phyloP scores from a whole-genome alignment of 2,888 invertebrate genomes.

The Dermolepida albohirtum region DNA sequence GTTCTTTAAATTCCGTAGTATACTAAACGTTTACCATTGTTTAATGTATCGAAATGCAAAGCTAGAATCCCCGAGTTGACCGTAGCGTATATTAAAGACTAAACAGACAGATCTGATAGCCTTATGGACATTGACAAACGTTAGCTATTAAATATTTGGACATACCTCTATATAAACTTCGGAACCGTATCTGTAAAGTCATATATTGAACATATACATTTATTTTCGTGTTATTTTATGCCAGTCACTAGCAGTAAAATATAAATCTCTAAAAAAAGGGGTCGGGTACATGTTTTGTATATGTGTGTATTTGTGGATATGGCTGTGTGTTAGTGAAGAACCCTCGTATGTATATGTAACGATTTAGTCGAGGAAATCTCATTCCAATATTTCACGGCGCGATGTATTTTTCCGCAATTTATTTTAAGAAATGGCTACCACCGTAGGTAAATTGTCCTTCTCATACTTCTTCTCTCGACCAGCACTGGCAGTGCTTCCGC shows the following conservation, averaged over 20 bases:
- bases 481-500: too few relatives aligned
- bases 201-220: conserved; percentile 32
- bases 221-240: conserved; percentile 31
- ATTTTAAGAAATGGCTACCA: conserved; percentile 17
- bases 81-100: too few relatives aligned
- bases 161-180: too few relatives aligned
- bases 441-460: too few relatives aligned
- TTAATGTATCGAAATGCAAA: too few relatives aligned
- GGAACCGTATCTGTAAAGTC: conserved; percentile 16
- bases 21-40: too few relatives aligned
- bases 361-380: conserved; percentile 30
- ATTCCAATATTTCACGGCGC: conserved; percentile 35
- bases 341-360: conserved; percentile 24
- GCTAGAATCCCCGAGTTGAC: too few relatives aligned
- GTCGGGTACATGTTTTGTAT: not conserved
- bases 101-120: too few relatives aligned
- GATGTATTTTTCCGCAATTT: conserved; percentile 36
- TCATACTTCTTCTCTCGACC: too few relatives aligned
- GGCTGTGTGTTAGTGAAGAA: not conserved
- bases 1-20: too few relatives aligned
- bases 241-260: conserved; percentile 29
- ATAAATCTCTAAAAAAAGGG: conserved; percentile 32
- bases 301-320: not conserved
- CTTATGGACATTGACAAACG: too few relatives aligned
- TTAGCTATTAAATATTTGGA: too few relatives aligned